Conservation (phyloP, 2,888 invertebrate genomes). For the Galerucella calmariensis region DNA sequence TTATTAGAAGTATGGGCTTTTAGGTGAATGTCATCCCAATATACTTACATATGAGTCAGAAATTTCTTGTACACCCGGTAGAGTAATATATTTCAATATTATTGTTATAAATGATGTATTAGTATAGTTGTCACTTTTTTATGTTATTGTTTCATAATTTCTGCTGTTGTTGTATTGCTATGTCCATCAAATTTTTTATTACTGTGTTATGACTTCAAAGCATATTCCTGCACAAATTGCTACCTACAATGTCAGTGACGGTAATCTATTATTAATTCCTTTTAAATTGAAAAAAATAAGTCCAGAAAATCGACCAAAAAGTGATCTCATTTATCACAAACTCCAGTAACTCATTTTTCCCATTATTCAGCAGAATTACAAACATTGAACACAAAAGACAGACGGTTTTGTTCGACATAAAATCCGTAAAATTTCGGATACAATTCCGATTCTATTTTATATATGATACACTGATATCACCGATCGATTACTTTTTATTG, state of each 20-base stretch:
- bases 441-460: not conserved
- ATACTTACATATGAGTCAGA: too few relatives aligned
- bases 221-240: not conserved
- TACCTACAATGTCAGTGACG: not conserved
- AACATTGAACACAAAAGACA: not conserved
- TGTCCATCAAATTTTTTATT: not conserved
- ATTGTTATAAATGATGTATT: too few relatives aligned
- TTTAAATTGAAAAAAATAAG: not conserved
- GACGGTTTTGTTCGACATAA: not conserved
- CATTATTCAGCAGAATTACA: not conserved
- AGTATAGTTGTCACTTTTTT: too few relatives aligned
- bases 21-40: too few relatives aligned
- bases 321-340: not conserved
- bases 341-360: not conserved
- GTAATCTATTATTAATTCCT: not conserved
- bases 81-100: too few relatives aligned
- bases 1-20: too few relatives aligned
- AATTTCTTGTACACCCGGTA: too few relatives aligned
- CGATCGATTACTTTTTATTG: slow-evolving; percentile 1
- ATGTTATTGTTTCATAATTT: too few relatives aligned
- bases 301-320: not conserved
- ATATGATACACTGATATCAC: not conserved
- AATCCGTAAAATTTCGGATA: not conserved
- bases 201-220: too few relatives aligned
- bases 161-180: too few relatives aligned